phyloP scores from a whole-genome alignment of 2,888 invertebrate species.

The Microctonus brassicae region DNA sequence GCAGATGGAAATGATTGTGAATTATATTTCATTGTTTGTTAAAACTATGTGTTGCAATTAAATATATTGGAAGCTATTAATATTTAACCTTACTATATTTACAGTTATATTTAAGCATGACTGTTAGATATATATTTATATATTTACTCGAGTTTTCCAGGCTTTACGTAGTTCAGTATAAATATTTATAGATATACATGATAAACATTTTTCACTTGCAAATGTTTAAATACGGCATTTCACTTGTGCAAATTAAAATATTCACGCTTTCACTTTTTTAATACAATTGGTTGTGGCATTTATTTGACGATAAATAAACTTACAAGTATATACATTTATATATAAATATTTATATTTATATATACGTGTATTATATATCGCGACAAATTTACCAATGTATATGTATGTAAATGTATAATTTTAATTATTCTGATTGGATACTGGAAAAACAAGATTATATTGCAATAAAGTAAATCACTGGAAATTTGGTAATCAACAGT shows the following conservation, averaged over 20 bases:
- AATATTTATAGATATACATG: not conserved
- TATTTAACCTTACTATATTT: not conserved
- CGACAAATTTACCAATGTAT: too few species aligned
- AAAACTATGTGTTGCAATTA: not conserved
- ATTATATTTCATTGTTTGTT: not conserved
- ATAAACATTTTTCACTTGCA: not conserved
- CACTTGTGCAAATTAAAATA: conserved; percentile 18
- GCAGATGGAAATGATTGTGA: not conserved
- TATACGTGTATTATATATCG: too few species aligned
- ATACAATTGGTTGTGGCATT: not conserved
- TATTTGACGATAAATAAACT: not conserved
- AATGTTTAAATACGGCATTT: not conserved
- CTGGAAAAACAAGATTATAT: too few species aligned
- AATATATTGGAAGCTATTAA: not conserved
- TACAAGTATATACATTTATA: not conserved
- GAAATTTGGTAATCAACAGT: too few species aligned
- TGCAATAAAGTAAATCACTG: too few species aligned
- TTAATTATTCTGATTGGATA: too few species aligned
- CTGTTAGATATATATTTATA: not conserved
- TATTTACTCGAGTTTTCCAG: not conserved
- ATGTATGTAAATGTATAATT: too few species aligned
- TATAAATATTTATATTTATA: too few species aligned
- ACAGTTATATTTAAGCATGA: too few species aligned
- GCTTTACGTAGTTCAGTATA: not conserved
- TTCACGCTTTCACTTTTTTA: conserved; percentile 26